Base-by-base conservation (phyloP, 2,888 invertebrate genomes). In the Argyresthia albistria region DNA sequence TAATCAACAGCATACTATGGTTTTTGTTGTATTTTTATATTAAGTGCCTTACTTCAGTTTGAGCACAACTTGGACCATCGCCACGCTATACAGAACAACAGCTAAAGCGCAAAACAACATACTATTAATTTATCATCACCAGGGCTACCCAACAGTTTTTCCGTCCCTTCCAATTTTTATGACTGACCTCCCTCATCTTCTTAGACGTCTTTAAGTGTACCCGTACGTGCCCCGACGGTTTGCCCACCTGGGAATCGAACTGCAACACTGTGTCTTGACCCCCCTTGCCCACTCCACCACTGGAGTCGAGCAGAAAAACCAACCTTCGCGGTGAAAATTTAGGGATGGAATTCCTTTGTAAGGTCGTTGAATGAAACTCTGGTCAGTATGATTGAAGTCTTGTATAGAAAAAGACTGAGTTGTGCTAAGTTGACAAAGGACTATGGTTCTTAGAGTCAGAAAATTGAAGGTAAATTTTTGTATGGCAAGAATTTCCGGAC, bases 241-340 rank as follows among this genome's bases (percentile, higher is more conserved):
- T 67, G 72, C 70, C 74, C 88, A 86, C 88, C 87, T 87, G 88
- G 88, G 88, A 88, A 84, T 88, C 83, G 78, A 87, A 87, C 80
- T 79, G 70, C 86, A 80, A 80, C 77, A 76, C 76, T 73, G 66
- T 69, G 76, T 25, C 72, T 67, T 75, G 80, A 82, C 82, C 83
- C 82, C 84, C 66, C 69, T 62, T 57, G 56, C 57, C 67, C 69
- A 70, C 64, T 59, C 25, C 66, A 56, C 55, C 57, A 56, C 35
- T 43, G 49, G 52, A 55, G 50, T 48, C 36, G 35, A 58, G 62
- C 46, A 7, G 54, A 25, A 69, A 73, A 69, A 59, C 50, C 53
- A 51, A 64, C 68, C 66, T 39, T 39, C 4, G 39, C 3, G 8
- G 1, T 39, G 9, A 39, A 39, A 39, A 8, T 39, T 54, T 68